Percentiles rank a stretch among this genome's conserved stretches.
phyloP scores from a whole-genome alignment of 1,140 invertebrate species.

The Drosophila orena region DNA sequence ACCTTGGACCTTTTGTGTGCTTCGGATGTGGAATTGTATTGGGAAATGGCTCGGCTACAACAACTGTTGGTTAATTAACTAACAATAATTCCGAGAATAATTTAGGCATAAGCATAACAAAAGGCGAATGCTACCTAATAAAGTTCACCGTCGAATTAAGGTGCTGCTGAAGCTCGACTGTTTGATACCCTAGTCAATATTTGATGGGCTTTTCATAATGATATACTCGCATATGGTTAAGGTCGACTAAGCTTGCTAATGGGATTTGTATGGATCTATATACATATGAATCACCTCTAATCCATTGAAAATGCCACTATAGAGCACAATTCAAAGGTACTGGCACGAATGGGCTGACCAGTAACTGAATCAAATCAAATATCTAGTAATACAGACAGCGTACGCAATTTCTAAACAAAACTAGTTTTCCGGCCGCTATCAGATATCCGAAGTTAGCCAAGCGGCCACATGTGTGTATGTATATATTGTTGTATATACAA shows the following conservation, averaged over 20 bases:
- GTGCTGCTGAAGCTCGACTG: neutral
- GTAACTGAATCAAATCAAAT: constrained; percentile 42
- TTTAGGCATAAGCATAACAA: constrained; percentile 13
- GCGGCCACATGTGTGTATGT: constrained; percentile 28
- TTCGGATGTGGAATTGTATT: constrained; percentile 15
- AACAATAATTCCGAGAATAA: constrained; percentile 18
- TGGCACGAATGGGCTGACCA: constrained; percentile 14
- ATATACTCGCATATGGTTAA: no score
- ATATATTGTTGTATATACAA: constrained; percentile 11
- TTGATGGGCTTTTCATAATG: no score
- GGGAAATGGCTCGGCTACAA: constrained; percentile 11
- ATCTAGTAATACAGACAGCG: constrained; percentile 43
- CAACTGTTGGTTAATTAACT: constrained; percentile 13
- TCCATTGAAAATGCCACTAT: neutral
- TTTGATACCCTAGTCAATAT: neutral
- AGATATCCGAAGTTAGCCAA: constrained; percentile 52
- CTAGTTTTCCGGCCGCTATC: constrained; percentile 68
- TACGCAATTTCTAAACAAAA: constrained; percentile 59
- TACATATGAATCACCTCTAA: neutral
- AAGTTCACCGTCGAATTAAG: neutral
- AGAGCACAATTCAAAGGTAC: constrained; percentile 15
- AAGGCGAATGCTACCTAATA: neutral
- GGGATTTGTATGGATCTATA: neutral
- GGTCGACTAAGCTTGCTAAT: neutral
- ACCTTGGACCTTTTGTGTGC: constrained; percentile 29